These are phyloP conservation scores for Distichodus sexfasciatus DNA, from an alignment of 2,797 vertebrate species.

Conservation along the genomic window DNA sequence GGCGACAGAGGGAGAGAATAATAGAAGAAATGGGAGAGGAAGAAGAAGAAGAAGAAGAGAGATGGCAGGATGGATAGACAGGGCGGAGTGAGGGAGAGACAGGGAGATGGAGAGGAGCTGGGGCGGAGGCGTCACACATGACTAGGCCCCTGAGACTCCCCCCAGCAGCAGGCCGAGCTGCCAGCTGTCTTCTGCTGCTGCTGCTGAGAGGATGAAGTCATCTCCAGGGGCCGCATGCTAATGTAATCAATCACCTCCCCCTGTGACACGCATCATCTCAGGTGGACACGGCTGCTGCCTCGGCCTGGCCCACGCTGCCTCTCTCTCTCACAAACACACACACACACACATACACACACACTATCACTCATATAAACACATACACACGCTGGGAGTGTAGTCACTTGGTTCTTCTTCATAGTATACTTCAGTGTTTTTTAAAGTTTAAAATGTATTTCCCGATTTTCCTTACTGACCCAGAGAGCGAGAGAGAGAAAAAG, in stretches of 20 bases:
- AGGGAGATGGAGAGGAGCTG: constrained; percentile 37
- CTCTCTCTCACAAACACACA: constrained; percentile 54
- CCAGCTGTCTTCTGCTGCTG: constrained; percentile 65
- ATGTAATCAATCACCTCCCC: constrained; percentile 65
- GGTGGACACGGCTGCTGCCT: constrained; percentile 53
- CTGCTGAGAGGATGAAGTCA: constrained; percentile 64
- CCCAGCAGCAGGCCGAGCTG: constrained; percentile 58
- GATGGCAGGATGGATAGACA: constrained; percentile 33
- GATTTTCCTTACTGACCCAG: neutral
- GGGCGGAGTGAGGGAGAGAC: constrained; percentile 29
- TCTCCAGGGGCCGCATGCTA: constrained; percentile 62
- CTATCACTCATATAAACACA: too few species aligned
- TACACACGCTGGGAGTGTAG: too few species aligned
- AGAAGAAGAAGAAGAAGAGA: constrained; percentile 4
- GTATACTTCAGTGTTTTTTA: too few species aligned
- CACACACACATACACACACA: too few species aligned
- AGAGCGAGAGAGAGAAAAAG: neutral
- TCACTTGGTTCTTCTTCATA: too few species aligned
- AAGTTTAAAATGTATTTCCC: too few species aligned
- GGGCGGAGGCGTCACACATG: constrained; percentile 58
- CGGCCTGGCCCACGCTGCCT: constrained; percentile 52
- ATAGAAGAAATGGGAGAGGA: neutral
- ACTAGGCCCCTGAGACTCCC: constrained; percentile 56
- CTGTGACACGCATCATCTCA: constrained; percentile 59
- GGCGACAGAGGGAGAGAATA: constrained; percentile 11